Evolutionary conservation across 1,140 invertebrate genomes (phyloP).

Genomic region (Hypothenemus hampei): DNA sequence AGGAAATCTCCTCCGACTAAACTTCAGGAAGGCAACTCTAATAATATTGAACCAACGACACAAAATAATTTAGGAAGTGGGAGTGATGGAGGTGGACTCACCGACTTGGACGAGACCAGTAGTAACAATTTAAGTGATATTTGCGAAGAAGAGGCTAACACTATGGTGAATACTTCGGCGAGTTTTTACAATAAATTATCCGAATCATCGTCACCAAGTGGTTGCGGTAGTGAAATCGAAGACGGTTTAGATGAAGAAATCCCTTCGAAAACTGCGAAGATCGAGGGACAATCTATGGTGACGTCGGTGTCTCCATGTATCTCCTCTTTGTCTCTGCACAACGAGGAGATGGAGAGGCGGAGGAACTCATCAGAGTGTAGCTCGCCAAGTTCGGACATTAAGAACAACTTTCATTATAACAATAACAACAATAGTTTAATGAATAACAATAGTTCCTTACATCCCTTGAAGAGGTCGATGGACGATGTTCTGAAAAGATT

Average conservation of each 20-base stretch:
- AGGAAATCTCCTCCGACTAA: constrained; percentile 87
- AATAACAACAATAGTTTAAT: constrained; percentile 51
- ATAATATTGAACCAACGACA: constrained; percentile 47
- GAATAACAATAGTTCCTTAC: constrained; percentile 49
- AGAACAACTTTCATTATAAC: constrained; percentile 49
- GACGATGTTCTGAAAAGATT: constrained; percentile 80
- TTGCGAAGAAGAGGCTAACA: constrained; percentile 47
- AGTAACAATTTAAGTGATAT: constrained; percentile 45
- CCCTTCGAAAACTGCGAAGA: constrained; percentile 42
- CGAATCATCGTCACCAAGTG: constrained; percentile 53
- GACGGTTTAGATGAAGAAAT: constrained; percentile 52
- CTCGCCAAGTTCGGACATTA: constrained; percentile 58
- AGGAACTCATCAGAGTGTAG: constrained; percentile 65
- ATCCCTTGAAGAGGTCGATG: constrained; percentile 66
- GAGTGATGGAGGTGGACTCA: constrained; percentile 43
- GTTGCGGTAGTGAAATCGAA: constrained; percentile 54
- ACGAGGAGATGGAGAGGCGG: constrained; percentile 47
- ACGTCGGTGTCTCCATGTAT: constrained; percentile 33
- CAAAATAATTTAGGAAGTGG: constrained; percentile 37
- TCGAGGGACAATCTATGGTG: constrained; percentile 20
- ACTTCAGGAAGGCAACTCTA: constrained; percentile 72
- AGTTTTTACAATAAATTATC: constrained; percentile 56
- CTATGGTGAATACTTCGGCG: constrained; percentile 44
- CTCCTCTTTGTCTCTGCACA: constrained; percentile 48
- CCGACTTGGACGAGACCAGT: constrained; percentile 46